Evolutionary conservation across 2,113 vertebrate genomes (phyloP), one percentile per base, ranked within the genome.

Genomic region (Melanerpes formicivorus): DNA sequence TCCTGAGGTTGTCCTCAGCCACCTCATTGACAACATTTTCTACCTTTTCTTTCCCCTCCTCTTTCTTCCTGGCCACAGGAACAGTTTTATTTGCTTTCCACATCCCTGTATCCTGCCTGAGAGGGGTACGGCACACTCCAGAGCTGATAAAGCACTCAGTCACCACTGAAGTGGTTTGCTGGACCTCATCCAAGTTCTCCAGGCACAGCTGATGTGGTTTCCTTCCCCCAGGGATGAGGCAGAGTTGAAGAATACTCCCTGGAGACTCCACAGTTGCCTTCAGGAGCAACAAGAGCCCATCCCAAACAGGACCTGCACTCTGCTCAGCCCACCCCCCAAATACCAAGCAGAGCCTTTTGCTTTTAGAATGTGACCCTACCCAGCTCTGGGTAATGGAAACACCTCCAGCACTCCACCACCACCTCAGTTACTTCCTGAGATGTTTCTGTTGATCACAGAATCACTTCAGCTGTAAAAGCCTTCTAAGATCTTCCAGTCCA

Each of bases 251-350:
- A 88, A 75, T 34, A 56, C 67, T 83, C 88, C 83, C 69, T 84
- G 84, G 81, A 95, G 81, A 88, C 34, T 83, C 77, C 70, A 82
- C 50, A 54, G 79, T 75, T 92, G 76, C 92, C 93, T 95, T 95
- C 70, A 87, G 73, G 66, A 91, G 93, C 6, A 34, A 90, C 88
- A 40, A 40, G 67, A 80, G 87, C 82, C 93, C 87, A 85, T 63
- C 89, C 84, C 89, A 92, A 95, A 89, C 81, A 85, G 55, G 84
- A 96, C 87, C 90, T 96, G 56, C 79, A 90, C 92, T 90, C 91
- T 96, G 84, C 56, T 93, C 88, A 93, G 80, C 76, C 64, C 84
- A 37, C 95, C 60, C 10, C 90, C 86, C 90, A 46, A 93, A 95
- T 60, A 79, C 65, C 82, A 73, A 84, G 56, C 42, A 88, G 58